A percentile compares a stretch with the other conserved stretches of the same genome.
These are phyloP conservation scores for Lottia gigantea DNA, from an alignment of 2,888 invertebrate genomes.

Conservation along the genomic window DNA sequence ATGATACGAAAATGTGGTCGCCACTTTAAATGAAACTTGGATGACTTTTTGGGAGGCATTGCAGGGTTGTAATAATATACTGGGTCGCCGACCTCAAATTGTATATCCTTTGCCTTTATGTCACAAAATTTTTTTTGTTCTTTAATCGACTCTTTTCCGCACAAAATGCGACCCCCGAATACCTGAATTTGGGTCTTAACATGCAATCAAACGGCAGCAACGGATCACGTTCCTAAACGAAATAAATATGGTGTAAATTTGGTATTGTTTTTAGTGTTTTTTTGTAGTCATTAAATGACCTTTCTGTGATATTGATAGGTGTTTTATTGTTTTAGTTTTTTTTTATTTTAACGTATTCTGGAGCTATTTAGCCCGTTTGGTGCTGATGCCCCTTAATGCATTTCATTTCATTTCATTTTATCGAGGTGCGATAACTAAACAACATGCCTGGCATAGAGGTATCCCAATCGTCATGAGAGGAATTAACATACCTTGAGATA, in stretches of 20 bases:
- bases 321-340: too few species aligned
- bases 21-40: conserved; percentile 4
- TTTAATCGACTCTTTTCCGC: background rate
- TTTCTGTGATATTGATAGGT: too few species aligned
- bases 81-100: conserved; percentile 9
- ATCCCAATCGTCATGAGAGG: conserved; percentile 7
- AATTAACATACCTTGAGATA: conserved; percentile 11
- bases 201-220: background rate
- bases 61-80: conserved; percentile 15
- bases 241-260: conserved; percentile 11
- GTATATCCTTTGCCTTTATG: conserved; percentile 7
- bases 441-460: background rate
- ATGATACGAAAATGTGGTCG: conserved; percentile 1
- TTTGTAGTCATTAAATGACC: too few species aligned
- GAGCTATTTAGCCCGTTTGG: too few species aligned
- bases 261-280: too few species aligned
- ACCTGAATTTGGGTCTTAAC: background rate
- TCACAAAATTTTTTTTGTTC: background rate
- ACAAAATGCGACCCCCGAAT: background rate
- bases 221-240: conserved; percentile 15
- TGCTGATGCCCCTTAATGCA: too few species aligned
- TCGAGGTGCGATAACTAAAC: conserved; percentile 13
- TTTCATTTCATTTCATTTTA: too few species aligned
- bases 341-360: too few species aligned
- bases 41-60: background rate